phyloP scores from a whole-genome alignment of 2,888 invertebrate genomes.

The Dicycla oo region DNA sequence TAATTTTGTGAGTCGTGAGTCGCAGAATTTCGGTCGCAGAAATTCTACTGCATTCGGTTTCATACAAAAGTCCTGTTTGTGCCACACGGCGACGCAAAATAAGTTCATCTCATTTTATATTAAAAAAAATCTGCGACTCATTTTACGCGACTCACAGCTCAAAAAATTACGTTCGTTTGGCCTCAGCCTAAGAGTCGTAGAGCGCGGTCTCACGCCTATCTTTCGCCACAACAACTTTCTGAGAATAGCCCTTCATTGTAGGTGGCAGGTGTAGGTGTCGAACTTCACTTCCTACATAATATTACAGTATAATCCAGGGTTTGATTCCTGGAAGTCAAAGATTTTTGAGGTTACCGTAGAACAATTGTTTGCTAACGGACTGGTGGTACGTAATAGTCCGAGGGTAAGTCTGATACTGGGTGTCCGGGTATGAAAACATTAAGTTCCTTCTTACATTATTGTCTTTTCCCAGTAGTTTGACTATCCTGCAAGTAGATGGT shows the following conservation, averaged over 20 bases:
- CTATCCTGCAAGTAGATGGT: background rate
- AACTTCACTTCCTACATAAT: background rate
- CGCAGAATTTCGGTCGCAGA: too few relatives aligned
- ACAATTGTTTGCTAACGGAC: background rate
- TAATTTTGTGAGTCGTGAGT: too few relatives aligned
- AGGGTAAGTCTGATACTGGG: background rate
- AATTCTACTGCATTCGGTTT: too few relatives aligned
- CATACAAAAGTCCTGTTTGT: too few relatives aligned
- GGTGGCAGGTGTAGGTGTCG: too few relatives aligned
- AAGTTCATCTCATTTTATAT: too few relatives aligned
- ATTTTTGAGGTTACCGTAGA: background rate
- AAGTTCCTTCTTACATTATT: background rate
- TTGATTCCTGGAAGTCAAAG: background rate
- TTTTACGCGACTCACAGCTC: too few relatives aligned
- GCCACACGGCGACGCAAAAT: too few relatives aligned
- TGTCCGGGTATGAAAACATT: background rate
- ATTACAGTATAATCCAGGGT: too few relatives aligned
- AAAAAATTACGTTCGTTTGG: too few relatives aligned
- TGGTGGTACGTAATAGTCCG: background rate
- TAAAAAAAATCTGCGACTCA: too few relatives aligned
- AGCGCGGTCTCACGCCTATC: constrained; percentile 1
- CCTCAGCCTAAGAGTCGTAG: too few relatives aligned
- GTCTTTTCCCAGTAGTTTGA: background rate
- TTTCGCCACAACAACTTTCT: constrained; percentile 7
- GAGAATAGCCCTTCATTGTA: background rate